These are phyloP conservation scores for Grapholita molesta DNA, from an alignment of 1,140 invertebrate species.

Conservation along the genomic window DNA sequence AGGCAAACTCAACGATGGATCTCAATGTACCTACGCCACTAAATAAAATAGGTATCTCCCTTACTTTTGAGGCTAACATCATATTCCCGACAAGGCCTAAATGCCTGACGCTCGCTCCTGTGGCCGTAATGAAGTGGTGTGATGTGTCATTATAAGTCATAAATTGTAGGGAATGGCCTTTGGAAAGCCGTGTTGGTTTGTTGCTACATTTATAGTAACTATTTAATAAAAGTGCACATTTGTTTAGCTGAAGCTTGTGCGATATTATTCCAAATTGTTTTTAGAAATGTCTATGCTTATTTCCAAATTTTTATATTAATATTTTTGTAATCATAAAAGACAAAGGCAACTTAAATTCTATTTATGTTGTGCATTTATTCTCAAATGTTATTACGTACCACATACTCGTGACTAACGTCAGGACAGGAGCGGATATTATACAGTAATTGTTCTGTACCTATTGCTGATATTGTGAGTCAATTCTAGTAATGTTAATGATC, in stretches of 20 bases:
- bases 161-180: conserved; percentile 26
- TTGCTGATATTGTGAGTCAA: conserved; percentile 74
- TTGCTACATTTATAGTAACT: conserved; percentile 63
- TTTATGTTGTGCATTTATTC: conserved; percentile 77
- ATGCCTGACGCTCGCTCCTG: background rate
- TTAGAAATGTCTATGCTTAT: conserved; percentile 69
- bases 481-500: conserved; percentile 72
- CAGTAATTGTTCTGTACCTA: conserved; percentile 68
- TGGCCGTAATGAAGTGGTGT: conserved; percentile 18
- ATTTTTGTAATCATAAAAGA: conserved; percentile 74
- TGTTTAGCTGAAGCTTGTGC: conserved; percentile 73
- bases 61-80: conserved; percentile 15
- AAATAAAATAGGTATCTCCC: background rate
- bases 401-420: conserved; percentile 71
- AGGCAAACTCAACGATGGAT: conserved; percentile 16
- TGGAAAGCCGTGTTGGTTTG: conserved; percentile 66
- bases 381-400: conserved; percentile 71
- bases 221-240: conserved; percentile 68
- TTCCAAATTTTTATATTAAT: conserved; percentile 75
- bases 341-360: conserved; percentile 72
- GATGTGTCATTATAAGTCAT: conserved; percentile 20
- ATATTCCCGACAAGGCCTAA: background rate
- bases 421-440: conserved; percentile 52
- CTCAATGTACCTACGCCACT: conserved; percentile 4
- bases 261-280: conserved; percentile 76